Percentiles rank a stretch among this genome's conserved stretches.
Conservation (phyloP, 2,113 vertebrate species). For the Crotalus tigris region DNA sequence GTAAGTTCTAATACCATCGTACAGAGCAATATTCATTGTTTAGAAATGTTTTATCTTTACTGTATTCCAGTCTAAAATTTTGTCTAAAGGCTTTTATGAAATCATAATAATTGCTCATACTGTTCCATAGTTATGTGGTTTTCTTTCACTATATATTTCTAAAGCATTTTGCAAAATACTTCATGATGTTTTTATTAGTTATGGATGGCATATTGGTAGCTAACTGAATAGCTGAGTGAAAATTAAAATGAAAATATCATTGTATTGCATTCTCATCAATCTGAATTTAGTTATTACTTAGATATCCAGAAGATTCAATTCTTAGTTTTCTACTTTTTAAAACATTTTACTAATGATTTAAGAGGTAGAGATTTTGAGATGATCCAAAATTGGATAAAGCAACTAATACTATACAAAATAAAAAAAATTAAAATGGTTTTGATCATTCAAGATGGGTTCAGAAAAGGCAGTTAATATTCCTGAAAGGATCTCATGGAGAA, state of each 20-base stretch:
- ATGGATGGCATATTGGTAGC: neutral
- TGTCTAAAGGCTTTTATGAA: neutral
- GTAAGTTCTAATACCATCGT: conserved; percentile 68
- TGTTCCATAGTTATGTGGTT: neutral
- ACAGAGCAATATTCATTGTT: neutral
- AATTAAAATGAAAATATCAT: neutral
- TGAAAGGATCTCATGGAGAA: neutral
- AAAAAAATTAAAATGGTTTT: neutral
- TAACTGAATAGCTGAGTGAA: neutral
- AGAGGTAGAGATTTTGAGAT: neutral
- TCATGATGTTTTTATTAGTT: neutral
- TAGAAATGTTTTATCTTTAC: neutral
- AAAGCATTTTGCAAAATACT: neutral
- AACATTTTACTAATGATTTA: neutral
- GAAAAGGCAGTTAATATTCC: neutral
- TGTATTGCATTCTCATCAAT: neutral
- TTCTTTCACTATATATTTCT: neutral
- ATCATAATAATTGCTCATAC: neutral
- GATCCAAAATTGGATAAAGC: neutral
- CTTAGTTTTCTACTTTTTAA: neutral
- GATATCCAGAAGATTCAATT: neutral
- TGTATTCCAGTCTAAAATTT: neutral
- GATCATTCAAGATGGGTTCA: neutral
- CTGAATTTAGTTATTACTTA: neutral
- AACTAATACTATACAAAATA: neutral